A percentile compares a stretch with the other conserved stretches of the same genome.
These are phyloP conservation scores for Ischnus inquisitorius DNA, from an alignment of 2,888 invertebrate genomes.

Conservation along the genomic window DNA sequence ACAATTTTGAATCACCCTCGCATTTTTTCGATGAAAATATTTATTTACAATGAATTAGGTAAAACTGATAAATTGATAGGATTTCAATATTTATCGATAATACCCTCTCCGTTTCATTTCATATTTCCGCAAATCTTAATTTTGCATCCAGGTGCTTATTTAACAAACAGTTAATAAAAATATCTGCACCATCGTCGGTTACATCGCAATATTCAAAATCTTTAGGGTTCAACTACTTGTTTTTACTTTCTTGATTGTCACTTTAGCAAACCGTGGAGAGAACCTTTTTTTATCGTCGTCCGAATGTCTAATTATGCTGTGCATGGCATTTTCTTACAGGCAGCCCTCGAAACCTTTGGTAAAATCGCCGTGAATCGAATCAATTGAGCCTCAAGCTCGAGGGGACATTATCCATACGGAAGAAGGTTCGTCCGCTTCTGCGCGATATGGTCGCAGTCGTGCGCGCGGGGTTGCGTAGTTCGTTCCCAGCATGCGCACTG, in stretches of 20 bases:
- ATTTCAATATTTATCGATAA: too few species aligned
- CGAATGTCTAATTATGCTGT: not conserved
- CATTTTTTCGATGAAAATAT: not conserved
- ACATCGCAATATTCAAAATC: too few species aligned
- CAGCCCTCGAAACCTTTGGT: not conserved
- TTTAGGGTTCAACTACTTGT: too few species aligned
- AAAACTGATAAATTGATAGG: too few species aligned
- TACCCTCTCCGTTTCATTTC: too few species aligned
- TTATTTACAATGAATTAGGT: not conserved
- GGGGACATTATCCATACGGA: not conserved
- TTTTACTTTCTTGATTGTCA: too few species aligned
- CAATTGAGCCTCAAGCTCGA: slow-evolving; percentile 30
- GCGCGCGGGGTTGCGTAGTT: slow-evolving; percentile 20
- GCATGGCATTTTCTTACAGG: not conserved
- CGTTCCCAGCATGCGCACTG: slow-evolving; percentile 59
- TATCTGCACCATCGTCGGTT: too few species aligned
- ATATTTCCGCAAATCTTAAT: too few species aligned
- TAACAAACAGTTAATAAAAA: too few species aligned
- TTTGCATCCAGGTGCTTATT: too few species aligned
- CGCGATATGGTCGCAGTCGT: slow-evolving; percentile 27
- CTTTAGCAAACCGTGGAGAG: too few species aligned
- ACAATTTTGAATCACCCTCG: not conserved
- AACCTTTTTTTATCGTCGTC: too few species aligned
- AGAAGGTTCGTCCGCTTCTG: slow-evolving; percentile 49
- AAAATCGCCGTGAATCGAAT: slow-evolving; percentile 34